Percentiles rank a stretch among this genome's conserved stretches.
These are phyloP conservation scores for Sebastes steindachneri DNA, from an alignment of 2,797 vertebrate species.

Conservation along the genomic window DNA sequence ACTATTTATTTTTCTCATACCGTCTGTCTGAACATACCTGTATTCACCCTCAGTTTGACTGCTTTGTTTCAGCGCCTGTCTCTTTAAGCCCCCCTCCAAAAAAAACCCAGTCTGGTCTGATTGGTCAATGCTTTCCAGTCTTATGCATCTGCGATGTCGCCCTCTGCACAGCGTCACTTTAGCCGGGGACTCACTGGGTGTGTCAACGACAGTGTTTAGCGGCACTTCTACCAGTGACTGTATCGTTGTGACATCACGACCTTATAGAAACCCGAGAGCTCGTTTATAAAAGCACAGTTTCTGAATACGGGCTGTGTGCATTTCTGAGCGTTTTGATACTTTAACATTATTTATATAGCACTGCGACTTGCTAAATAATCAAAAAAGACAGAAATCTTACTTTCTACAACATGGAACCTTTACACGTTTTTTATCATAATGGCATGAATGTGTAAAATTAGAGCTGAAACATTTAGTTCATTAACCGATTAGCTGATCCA, in stretches of 20 bases:
- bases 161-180: not conserved
- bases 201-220: not conserved
- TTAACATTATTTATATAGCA: not conserved
- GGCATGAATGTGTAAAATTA: not conserved
- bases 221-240: no score
- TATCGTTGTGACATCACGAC: no score
- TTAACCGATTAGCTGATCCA: not conserved
- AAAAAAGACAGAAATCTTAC: not conserved
- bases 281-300: not conserved
- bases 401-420: not conserved
- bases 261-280: fast-evolving
- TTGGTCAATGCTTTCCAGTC: not conserved
- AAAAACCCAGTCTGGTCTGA: not conserved
- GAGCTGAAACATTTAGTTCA: not conserved
- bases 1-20: not conserved
- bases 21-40: not conserved
- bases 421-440: not conserved
- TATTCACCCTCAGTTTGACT: no score
- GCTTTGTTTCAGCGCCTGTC: no score
- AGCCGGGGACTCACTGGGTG: not conserved
- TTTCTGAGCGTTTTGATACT: not conserved
- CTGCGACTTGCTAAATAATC: not conserved
- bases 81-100: not conserved
- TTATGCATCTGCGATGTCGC: fast-evolving
- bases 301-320: not conserved